Base-by-base conservation (phyloP, 2,113 vertebrate species). In the Origma solitaria region DNA sequence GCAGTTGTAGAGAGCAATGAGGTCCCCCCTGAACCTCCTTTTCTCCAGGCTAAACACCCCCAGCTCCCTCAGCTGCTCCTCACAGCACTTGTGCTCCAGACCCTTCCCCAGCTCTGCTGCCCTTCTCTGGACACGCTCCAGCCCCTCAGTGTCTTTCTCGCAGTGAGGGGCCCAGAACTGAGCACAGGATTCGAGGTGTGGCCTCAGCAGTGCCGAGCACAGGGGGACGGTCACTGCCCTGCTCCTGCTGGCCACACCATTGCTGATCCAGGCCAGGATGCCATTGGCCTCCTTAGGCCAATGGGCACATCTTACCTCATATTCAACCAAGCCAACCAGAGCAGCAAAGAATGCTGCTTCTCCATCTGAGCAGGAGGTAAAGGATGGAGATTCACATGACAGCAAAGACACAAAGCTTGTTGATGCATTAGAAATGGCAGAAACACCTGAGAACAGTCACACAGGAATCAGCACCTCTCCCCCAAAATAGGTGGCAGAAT, bases 1-100 rank as follows among this genome's bases (percentile, higher is more conserved):
- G 30, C 14, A 68, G 21, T 0, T 35, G 1, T 0, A 73, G 11
- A 81, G 15, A 64, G 15, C 0, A 0, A 10, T 4, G 9, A 75
- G 9, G 13, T 61, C 2, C 3, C 18, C 15, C 27, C 12, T n/a
- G 3, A 66, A 51, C 16, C 42, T 62, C 61, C 51, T 58, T 11
- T 45, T 54, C 58, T 80, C 28, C 71, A 76, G 28, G 2, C 5
- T n/a, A 0, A 94, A 16, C 31, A 18, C 2, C 5, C 6, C 56
- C 61, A 73, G 22, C 10, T 88, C 42, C 56, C 66, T 49, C 57
- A 62, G 57, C 61, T 1, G 1, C 27, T n/a, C 38, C n/a, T 53
- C 50, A 24, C 1, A 13, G 10, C 1, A 13, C 24, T 38, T 70
- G 49, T 35, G 4, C 53, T 54, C 64, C 7, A 77, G n/a, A 30